phyloP scores from a whole-genome alignment of 2,888 invertebrate species.

The Nemurella pictetii region DNA sequence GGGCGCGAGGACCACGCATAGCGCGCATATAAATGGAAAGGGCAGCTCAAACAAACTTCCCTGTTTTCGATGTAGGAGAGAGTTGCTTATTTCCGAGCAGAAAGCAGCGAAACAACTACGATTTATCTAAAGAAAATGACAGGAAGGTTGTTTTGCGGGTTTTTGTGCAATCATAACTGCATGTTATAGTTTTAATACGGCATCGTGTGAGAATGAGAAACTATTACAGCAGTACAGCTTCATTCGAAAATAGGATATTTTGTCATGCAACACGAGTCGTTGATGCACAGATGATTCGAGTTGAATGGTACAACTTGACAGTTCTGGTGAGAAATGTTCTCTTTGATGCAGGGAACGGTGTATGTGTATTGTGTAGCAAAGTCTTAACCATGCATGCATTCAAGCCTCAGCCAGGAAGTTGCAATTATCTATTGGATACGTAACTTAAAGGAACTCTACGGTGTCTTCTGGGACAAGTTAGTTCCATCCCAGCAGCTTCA shows the following conservation, averaged over 20 bases:
- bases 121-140: neutral
- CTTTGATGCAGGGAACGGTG: too few species aligned
- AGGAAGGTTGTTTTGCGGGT: neutral
- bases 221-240: neutral
- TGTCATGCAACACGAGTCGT: neutral
- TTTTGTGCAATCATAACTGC: neutral
- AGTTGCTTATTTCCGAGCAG: neutral
- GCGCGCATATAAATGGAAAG: neutral
- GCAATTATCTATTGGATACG: too few species aligned
- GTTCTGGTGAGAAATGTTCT: too few species aligned
- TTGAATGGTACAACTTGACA: neutral
- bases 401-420: too few species aligned
- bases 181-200: neutral
- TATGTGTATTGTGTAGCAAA: too few species aligned
- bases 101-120: neutral
- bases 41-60: neutral
- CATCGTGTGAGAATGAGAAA: neutral
- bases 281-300: neutral
- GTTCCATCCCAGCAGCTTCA: too few species aligned
- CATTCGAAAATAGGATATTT: neutral
- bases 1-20: neutral
- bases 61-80: neutral
- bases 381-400: too few species aligned
- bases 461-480: too few species aligned
- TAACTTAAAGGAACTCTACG: too few species aligned